Percentiles rank a stretch among this genome's conserved stretches.
Evolutionary conservation across 2,113 vertebrate species (phyloP).

Genomic region (Canis aureus): DNA sequence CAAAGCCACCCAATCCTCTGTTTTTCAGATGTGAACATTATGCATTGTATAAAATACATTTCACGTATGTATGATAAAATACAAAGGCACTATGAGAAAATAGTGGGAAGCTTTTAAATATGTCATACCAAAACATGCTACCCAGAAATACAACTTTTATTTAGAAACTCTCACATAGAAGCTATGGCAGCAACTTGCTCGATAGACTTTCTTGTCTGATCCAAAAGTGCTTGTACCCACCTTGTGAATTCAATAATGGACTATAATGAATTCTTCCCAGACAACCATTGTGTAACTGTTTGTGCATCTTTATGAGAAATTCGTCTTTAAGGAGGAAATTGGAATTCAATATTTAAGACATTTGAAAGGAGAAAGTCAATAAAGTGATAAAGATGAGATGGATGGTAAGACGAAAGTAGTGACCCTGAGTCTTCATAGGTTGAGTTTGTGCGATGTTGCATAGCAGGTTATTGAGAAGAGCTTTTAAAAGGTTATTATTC

Average conservation of each 20-base stretch:
- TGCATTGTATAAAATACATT: neutral
- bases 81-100: neutral
- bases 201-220: neutral
- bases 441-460: neutral
- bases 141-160: neutral
- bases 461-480: conserved; percentile 1
- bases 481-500: conserved; percentile 58
- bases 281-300: conserved; percentile 31
- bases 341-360: conserved; percentile 74
- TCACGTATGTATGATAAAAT: neutral
- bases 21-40: neutral
- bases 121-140: neutral
- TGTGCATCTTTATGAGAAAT: conserved; percentile 69
- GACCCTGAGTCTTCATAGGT: neutral
- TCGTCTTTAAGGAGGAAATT: conserved; percentile 67
- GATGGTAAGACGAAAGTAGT: neutral
- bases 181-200: neutral
- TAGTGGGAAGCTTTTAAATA: neutral
- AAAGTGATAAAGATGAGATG: conserved; percentile 62
- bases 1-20: neutral
- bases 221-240: neutral
- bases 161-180: neutral
- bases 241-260: conserved; percentile 38
- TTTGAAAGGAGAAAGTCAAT: conserved; percentile 71
- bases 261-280: conserved; percentile 62